Evolutionary conservation across 2,888 invertebrate species (phyloP), one percentile per base, ranked within the genome.

Genomic region (Ceramica pisi): DNA sequence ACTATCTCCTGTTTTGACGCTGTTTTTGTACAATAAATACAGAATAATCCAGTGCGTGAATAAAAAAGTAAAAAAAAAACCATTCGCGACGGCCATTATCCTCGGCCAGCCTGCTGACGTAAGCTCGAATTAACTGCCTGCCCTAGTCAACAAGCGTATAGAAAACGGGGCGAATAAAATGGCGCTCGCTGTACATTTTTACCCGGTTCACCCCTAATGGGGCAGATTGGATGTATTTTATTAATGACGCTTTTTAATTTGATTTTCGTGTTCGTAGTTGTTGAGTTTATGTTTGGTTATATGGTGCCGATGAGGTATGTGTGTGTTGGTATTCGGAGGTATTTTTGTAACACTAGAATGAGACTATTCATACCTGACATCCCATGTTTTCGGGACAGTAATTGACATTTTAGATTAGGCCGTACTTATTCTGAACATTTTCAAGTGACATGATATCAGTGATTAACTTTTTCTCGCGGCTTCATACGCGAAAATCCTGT

Each of bases 71-170:
- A 85, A 72, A 83, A 81, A 82, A 85, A 86, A 83, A 86, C 72
- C 81, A 85, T 87, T 86, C 80, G 83, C 75, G 79, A 67, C 84
- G 66, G 75, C 89, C 87, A 89, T 91, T 91, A 89, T 86, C 85
- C 86, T 73, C 74, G 74, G 78, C 78, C 71, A 84, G 84, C 75
- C 78, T 83, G 88, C 89, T 87, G 88, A 90, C 89, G 88, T 89
- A 89, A 88, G 89, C 89, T 80, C 75, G 85, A 88, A 90, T 89
- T 87, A 88, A 88, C 88, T 88, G 85, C 82, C 84, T 75, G 75
- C 78, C 84, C 87, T 86, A 86, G 87, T 87, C 88, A 89, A 86
- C 87, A 86, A 84, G 81, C 85, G 81, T 82, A 82, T 77, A 76
- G 82, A 83, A 84, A 76, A 65, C 77, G 61, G 78, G 84, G 67